Conservation (phyloP, 1,140 invertebrate species). For the Lordiphosa stackelbergi region DNA sequence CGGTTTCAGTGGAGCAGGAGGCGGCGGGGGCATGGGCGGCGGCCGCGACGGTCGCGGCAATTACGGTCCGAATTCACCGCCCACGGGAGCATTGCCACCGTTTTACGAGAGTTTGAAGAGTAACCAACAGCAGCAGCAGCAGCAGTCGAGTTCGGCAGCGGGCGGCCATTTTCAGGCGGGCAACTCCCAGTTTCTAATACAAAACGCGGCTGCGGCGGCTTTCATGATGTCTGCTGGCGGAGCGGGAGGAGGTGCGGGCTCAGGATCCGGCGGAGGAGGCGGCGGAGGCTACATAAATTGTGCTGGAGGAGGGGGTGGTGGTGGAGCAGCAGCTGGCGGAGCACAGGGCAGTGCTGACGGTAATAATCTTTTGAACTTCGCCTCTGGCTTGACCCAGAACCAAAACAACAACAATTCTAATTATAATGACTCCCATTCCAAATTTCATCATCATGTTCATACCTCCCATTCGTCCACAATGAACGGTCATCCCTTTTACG, state of each 20-base stretch:
- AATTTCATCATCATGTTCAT: slow-evolving; percentile 76
- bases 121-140: slow-evolving; percentile 80
- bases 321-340: slow-evolving; percentile 6
- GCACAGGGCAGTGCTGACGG: slow-evolving; percentile 38
- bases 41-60: slow-evolving; percentile 87
- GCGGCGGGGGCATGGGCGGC: slow-evolving; percentile 84
- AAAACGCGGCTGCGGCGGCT: slow-evolving; percentile 71
- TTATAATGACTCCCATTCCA: slow-evolving; percentile 64
- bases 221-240: slow-evolving; percentile 66
- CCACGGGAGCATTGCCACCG: slow-evolving; percentile 88
- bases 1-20: slow-evolving; percentile 80
- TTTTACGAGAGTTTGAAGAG: slow-evolving; percentile 91
- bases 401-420: slow-evolving; percentile 46
- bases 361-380: slow-evolving; percentile 70
- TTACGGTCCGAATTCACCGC: slow-evolving; percentile 89
- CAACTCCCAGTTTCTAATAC: slow-evolving; percentile 84
- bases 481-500: slow-evolving; percentile 84
- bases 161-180: slow-evolving; percentile 75
- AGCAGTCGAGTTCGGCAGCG: slow-evolving; percentile 76
- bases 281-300: slow-evolving; percentile 35
- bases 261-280: slow-evolving; percentile 10
- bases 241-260: slow-evolving; percentile 14
- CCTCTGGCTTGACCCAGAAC: slow-evolving; percentile 43
- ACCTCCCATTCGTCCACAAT: slow-evolving; percentile 75
- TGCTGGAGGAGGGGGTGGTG: slow-evolving; percentile 10